Conservation (phyloP, 2,888 invertebrate species). For the Drosophila lutescens region DNA sequence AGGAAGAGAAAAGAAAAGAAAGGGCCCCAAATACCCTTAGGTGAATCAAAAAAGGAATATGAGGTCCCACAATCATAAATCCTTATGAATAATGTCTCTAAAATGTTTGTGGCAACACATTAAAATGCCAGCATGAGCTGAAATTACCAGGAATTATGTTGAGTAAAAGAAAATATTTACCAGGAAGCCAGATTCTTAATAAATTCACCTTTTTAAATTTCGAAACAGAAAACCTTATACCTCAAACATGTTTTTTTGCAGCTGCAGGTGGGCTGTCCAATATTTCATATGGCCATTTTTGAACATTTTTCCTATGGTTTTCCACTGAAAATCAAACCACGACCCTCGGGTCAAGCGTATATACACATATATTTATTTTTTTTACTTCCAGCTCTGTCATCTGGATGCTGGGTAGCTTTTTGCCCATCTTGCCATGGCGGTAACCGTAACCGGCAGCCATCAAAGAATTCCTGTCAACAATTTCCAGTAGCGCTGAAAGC, state of each 20-base stretch:
- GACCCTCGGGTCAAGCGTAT: neutral
- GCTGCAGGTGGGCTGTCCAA: neutral
- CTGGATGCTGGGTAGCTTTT: neutral
- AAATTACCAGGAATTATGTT: constrained; percentile 58
- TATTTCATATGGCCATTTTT: neutral
- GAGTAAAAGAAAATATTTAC: constrained; percentile 30
- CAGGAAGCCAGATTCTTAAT: neutral
- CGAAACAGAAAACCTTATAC: neutral
- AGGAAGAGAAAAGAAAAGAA: no score
- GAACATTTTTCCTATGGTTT: neutral
- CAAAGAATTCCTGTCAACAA: constrained; percentile 40
- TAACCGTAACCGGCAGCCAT: constrained; percentile 1
- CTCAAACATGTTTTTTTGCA: neutral
- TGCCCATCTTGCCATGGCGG: neutral
- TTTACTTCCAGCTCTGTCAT: constrained; percentile 13
- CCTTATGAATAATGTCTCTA: constrained; percentile 62
- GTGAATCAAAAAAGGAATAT: constrained; percentile 15
- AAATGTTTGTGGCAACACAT: constrained; percentile 51
- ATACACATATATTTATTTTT: neutral
- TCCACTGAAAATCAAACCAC: neutral
- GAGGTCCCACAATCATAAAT: constrained; percentile 32
- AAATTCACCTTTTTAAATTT: neutral
- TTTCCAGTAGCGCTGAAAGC: constrained; percentile 14
- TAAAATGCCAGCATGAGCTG: constrained; percentile 51
- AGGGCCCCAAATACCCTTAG: constrained; percentile 10